A percentile compares a stretch with the other conserved stretches of the same genome.
Conservation (phyloP, 2,797 vertebrate genomes). For the Microcaecilia unicolor region DNA sequence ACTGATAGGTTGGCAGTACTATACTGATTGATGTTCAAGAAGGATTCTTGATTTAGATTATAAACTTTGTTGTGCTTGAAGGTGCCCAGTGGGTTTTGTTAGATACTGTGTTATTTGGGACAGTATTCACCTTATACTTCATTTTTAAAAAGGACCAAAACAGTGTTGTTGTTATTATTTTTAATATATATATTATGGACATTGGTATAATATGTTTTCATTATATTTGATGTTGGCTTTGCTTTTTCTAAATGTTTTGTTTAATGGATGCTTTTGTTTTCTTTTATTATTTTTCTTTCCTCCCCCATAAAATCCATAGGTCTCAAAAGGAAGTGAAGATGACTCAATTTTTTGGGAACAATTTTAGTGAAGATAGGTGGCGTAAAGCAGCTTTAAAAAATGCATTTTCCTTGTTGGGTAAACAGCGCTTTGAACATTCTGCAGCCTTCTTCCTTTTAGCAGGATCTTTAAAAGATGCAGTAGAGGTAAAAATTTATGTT, state of each 20-base stretch:
- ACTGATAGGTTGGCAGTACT: no score
- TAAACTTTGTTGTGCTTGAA: no score
- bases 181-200: no score
- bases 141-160: no score
- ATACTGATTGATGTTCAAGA: no score
- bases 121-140: no score
- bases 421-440: conserved; percentile 95
- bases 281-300: neutral
- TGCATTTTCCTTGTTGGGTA: conserved; percentile 92
- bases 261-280: neutral
- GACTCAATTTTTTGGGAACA: conserved; percentile 95
- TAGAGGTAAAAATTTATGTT: conserved; percentile 75
- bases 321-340: conserved; percentile 87
- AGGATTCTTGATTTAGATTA: no score
- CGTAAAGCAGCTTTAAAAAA: conserved; percentile 95
- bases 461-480: conserved; percentile 90
- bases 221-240: no score
- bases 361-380: conserved; percentile 93
- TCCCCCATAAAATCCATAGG: conserved; percentile 44
- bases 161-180: no score
- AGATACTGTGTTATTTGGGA: no score
- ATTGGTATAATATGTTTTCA: no score
- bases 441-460: conserved; percentile 94
- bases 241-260: neutral
- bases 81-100: no score